phyloP scores from a whole-genome alignment of 2,797 vertebrate genomes.

The Fistularia tabacaria region DNA sequence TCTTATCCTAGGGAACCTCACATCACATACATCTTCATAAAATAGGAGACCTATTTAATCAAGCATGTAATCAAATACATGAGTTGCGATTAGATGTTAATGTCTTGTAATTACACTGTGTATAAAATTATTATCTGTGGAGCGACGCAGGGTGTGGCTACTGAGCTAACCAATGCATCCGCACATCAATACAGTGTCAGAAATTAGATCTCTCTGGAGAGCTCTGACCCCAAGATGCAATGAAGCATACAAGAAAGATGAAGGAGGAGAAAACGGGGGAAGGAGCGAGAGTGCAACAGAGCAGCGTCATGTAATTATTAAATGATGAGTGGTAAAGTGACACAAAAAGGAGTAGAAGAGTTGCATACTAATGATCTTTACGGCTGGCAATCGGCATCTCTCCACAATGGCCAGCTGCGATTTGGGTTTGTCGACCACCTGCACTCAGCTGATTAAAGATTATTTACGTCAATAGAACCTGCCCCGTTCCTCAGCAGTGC shows the following conservation, averaged over 20 bases:
- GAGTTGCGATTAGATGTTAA: slow-evolving; percentile 19
- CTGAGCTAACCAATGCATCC: slow-evolving; percentile 19
- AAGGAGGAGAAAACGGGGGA: slow-evolving; percentile 34
- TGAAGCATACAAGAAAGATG: slow-evolving; percentile 43
- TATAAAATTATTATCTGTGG: slow-evolving; percentile 16
- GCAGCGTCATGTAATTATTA: slow-evolving; percentile 57
- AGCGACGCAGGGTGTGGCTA: slow-evolving; percentile 11
- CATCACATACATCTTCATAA: slow-evolving; percentile 4
- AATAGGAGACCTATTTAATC: slow-evolving; percentile 10
- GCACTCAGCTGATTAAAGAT: slow-evolving; percentile 26
- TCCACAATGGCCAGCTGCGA: slow-evolving; percentile 19
- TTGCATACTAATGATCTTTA: slow-evolving; percentile 38
- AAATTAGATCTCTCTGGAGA: slow-evolving; percentile 48
- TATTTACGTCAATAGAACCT: slow-evolving; percentile 5
- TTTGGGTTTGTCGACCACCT: slow-evolving; percentile 27
- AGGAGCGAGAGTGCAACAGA: slow-evolving; percentile 16
- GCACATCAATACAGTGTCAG: slow-evolving; percentile 42
- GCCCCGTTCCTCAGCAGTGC: not conserved
- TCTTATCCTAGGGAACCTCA: not conserved
- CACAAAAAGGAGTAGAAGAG: slow-evolving; percentile 33
- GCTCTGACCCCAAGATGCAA: slow-evolving; percentile 32
- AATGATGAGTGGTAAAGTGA: slow-evolving; percentile 47
- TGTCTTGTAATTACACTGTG: slow-evolving; percentile 20
- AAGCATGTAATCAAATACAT: slow-evolving; percentile 19
- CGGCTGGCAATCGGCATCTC: slow-evolving; percentile 23